These are phyloP conservation scores for Ashinkailepas kermadecensis DNA, from an alignment of 2,888 invertebrate species.

Conservation along the genomic window DNA sequence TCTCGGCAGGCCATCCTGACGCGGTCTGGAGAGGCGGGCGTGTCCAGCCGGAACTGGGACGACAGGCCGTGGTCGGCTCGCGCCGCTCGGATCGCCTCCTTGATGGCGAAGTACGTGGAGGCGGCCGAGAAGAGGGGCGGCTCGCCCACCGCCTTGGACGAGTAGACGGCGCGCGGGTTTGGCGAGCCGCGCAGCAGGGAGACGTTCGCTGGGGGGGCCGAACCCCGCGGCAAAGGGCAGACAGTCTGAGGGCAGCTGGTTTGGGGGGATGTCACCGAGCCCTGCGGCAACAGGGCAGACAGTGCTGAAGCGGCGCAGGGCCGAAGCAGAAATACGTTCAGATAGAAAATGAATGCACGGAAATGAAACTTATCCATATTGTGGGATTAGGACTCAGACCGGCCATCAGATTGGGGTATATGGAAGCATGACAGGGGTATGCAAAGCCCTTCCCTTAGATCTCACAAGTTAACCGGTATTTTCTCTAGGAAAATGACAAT, in stretches of 20 bases:
- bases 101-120: conserved; percentile 83
- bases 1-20: conserved; percentile 87
- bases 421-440: too few species aligned
- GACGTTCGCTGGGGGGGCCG: conserved; percentile 58
- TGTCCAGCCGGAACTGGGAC: conserved; percentile 57
- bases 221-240: conserved; percentile 28
- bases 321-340: too few species aligned
- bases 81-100: conserved; percentile 73
- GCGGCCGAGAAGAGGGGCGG: conserved; percentile 85
- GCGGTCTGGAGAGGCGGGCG: conserved; percentile 80
- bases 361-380: too few species aligned
- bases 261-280: conserved; percentile 34
- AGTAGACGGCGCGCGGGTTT: conserved; percentile 85
- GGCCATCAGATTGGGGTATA: too few species aligned
- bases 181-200: conserved; percentile 80
- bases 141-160: conserved; percentile 95
- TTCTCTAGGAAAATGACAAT: too few species aligned
- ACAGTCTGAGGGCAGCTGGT: too few species aligned
- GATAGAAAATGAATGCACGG: too few species aligned
- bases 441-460: too few species aligned
- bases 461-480: too few species aligned
- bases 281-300: conserved; percentile 25
- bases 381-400: too few species aligned
- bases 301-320: too few species aligned
- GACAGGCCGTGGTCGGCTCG: conserved; percentile 52